A percentile compares a stretch with the other conserved stretches of the same genome.
These are phyloP conservation scores for Hoplodrina ambigua DNA, from an alignment of 2,888 invertebrate species.

Conservation along the genomic window DNA sequence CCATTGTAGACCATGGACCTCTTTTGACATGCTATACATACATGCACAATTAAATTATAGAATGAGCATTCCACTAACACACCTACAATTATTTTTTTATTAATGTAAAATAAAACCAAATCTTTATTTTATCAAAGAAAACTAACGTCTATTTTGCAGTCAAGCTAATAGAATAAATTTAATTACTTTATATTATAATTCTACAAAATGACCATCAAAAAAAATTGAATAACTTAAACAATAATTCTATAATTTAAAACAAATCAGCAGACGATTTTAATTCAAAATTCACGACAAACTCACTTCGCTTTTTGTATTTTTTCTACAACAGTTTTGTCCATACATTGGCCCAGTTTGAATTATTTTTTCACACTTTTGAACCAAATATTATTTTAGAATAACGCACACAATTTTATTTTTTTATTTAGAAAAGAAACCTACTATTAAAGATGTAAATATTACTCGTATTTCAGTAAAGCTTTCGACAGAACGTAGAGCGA, in stretches of 20 bases:
- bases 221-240: no score
- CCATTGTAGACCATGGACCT: neutral
- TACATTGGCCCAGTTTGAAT: conserved; percentile 92
- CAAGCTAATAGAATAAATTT: neutral
- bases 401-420: conserved; percentile 11
- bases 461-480: conserved; percentile 30
- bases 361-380: conserved; percentile 44
- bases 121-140: neutral
- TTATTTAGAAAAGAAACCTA: conserved; percentile 23
- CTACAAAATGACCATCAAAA: neutral
- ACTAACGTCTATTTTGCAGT: neutral
- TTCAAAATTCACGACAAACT: conserved; percentile 66
- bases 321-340: conserved; percentile 89
- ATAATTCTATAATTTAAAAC: no score
- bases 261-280: neutral
- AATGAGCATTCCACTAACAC: neutral
- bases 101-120: neutral
- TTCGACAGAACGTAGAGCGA: conserved; percentile 31
- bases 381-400: conserved; percentile 15
- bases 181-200: neutral
- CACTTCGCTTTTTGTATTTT: conserved; percentile 81
- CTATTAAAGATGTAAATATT: neutral
- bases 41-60: neutral
- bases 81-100: neutral
- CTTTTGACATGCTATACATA: neutral